A percentile compares a stretch with the other conserved stretches of the same genome.
Conservation (phyloP, 2,113 vertebrate species). For the Orientallactaga bullata region DNA sequence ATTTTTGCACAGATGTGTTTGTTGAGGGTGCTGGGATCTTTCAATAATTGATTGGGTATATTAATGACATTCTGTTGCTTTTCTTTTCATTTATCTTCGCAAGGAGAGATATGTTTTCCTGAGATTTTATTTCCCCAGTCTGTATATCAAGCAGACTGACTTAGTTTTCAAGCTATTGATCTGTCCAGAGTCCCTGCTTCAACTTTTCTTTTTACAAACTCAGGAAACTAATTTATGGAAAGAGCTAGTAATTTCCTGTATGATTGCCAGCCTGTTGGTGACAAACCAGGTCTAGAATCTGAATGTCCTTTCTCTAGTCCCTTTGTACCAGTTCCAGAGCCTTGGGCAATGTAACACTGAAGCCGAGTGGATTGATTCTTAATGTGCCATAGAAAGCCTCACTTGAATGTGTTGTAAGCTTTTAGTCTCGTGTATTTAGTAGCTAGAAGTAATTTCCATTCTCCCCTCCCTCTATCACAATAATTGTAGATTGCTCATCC, state of each 20-base stretch:
- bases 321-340: neutral
- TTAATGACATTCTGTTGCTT: conserved; percentile 43
- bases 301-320: neutral
- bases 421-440: conserved; percentile 74
- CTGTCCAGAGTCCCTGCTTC: neutral
- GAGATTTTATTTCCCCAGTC: conserved; percentile 30
- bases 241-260: neutral
- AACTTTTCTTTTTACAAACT: neutral
- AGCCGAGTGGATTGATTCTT: conserved; percentile 73
- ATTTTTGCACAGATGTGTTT: conserved; percentile 37
- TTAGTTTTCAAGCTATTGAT: conserved; percentile 13
- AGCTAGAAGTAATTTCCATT: conserved; percentile 73
- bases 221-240: conserved; percentile 43
- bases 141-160: neutral
- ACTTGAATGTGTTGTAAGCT: conserved; percentile 68
- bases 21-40: conserved; percentile 49
- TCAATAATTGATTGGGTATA: conserved; percentile 1
- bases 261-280: neutral
- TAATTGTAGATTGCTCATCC: conserved; percentile 85
- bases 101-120: conserved; percentile 29
- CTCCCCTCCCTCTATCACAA: conserved; percentile 36
- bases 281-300: neutral
- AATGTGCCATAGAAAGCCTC: conserved; percentile 62
- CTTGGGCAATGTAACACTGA: conserved; percentile 47
- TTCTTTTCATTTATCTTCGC: conserved; percentile 38